phyloP scores from a whole-genome alignment of 2,113 vertebrate species.

The Eidolon helvum region DNA sequence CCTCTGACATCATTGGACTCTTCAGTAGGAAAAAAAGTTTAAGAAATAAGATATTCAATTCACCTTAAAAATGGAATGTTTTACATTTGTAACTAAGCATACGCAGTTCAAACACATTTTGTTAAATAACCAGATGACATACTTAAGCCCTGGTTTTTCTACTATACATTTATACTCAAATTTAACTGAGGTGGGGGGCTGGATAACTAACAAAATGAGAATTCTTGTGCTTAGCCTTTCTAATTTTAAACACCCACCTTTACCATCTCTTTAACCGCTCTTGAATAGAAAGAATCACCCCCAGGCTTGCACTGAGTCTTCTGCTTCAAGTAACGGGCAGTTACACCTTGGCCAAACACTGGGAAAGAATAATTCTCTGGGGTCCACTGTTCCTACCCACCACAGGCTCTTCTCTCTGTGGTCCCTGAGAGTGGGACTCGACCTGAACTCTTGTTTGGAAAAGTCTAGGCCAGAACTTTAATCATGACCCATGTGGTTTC shows the following conservation, averaged over 20 bases:
- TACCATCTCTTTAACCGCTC: neutral
- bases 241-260: neutral
- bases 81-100: neutral
- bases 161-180: neutral
- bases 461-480: neutral
- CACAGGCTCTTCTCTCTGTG: neutral
- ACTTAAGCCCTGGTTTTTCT: neutral
- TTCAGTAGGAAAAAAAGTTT: neutral
- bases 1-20: neutral
- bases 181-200: neutral
- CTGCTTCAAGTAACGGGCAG: neutral
- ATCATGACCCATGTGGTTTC: neutral
- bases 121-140: neutral
- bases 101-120: neutral
- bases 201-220: neutral
- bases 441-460: neutral
- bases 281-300: neutral
- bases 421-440: neutral
- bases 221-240: neutral
- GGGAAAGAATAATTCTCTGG: neutral
- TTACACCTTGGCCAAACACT: neutral
- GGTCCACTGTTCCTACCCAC: no score
- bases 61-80: neutral
- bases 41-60: neutral
- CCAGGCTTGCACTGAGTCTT: neutral